Conservation (phyloP, 2,888 invertebrate genomes). For the Leptogaster cylindrica region DNA sequence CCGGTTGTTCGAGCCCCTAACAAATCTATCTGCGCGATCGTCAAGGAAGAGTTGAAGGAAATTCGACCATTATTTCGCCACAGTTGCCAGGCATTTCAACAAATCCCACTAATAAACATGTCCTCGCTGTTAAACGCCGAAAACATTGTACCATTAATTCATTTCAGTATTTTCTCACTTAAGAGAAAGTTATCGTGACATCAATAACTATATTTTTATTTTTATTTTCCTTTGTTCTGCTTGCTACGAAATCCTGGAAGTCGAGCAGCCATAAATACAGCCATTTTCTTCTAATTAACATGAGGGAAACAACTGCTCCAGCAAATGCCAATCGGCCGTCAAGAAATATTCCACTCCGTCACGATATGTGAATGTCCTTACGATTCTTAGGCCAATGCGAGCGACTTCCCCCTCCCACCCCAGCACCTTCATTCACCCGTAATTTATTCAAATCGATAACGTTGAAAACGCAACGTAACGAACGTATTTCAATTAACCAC, state of each 20-base stretch:
- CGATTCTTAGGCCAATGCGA: neutral
- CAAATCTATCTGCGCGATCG: too few species aligned
- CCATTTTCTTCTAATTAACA: constrained; percentile 42
- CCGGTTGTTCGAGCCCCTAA: too few species aligned
- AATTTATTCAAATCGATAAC: constrained; percentile 43
- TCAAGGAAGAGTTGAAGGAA: too few species aligned
- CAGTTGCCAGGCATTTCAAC: too few species aligned
- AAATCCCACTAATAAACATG: too few species aligned
- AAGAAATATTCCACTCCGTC: constrained; percentile 43
- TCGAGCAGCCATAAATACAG: constrained; percentile 17
- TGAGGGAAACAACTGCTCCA: constrained; percentile 42
- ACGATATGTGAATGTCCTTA: constrained; percentile 32
- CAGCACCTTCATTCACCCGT: neutral
- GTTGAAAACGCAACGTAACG: constrained; percentile 40
- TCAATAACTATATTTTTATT: neutral
- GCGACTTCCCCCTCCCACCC: neutral
- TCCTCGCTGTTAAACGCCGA: too few species aligned
- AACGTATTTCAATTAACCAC: constrained; percentile 41
- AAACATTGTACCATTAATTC: neutral
- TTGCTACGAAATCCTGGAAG: constrained; percentile 3
- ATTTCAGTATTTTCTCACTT: constrained; percentile 14
- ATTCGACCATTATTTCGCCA: too few species aligned
- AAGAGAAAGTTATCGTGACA: constrained; percentile 3
- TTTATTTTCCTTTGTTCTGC: too few species aligned
- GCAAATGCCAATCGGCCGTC: constrained; percentile 43